Base-by-base conservation (phyloP, 2,113 vertebrate species). In the Chloropsis cyanopogon region DNA sequence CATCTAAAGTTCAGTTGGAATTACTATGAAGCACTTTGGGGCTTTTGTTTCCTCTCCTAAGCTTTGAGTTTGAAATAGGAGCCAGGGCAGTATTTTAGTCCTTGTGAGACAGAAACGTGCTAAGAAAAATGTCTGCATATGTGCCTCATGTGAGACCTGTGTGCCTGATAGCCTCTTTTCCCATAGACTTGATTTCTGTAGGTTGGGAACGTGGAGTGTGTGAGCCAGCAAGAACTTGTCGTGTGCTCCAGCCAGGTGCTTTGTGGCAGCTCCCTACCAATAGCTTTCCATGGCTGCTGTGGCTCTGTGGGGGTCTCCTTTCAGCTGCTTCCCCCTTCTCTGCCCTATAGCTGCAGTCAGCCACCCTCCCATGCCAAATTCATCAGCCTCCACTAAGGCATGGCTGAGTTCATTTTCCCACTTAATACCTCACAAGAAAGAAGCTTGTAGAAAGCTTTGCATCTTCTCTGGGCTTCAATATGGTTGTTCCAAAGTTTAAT, bases 181-280 rank as follows among this genome's bases (percentile, higher is more conserved):
- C 7, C 29, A 3, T 1, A 11, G 12, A 3, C 4, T 13, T 26
- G 12, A 28, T 68, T 70, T 54, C 44, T 35, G 4, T 47, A 22
- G 3, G 4, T 13, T 68, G 35, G 49, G 29, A 86, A 42, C 2
- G 0, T 6, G 68, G 15, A 60, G 25, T 0, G 0, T 12, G 33
- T 41, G 71, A 19, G 14, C 33, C 18, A 52, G 39, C 1, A 2
- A 69, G 53, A 39, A 82, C 6, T 10, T 47, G 3, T 10, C 4
- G 0, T 18, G 4, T 44, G 24, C 41, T 81, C 46, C 69, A 65
- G 22, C 22, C 37, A 19, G 42, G 54, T 84, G 59, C 37, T 16
- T 1, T 9, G 5, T 15, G 39, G 19, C 14, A 64, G 41, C 33
- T 57, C 21, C 19, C n/a, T 4, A 0, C 31, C 1, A 0, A 4